phyloP scores from a whole-genome alignment of 2,113 vertebrate genomes.

The Chaetodon trifascialis region DNA sequence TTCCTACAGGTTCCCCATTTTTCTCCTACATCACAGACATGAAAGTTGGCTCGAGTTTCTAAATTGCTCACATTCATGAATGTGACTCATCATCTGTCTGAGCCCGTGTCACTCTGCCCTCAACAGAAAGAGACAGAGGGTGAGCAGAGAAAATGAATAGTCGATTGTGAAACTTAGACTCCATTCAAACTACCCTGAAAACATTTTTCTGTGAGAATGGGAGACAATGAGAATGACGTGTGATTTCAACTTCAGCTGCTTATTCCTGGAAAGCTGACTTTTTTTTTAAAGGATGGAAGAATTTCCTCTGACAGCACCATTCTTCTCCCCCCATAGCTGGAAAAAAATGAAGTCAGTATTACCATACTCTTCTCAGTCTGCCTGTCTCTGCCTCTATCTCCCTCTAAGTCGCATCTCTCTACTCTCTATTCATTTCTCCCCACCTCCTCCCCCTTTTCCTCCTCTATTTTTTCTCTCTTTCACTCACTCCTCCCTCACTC shows the following conservation, averaged over 20 bases:
- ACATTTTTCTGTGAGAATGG: constrained; percentile 14
- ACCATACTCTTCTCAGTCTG: constrained; percentile 38
- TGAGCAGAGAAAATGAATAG: constrained; percentile 12
- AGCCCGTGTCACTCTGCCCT: constrained; percentile 28
- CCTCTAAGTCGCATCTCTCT: constrained; percentile 35
- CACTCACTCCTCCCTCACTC: constrained; percentile 42
- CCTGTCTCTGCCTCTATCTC: constrained; percentile 25
- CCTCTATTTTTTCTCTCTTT: constrained; percentile 40
- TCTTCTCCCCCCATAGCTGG: constrained; percentile 12
- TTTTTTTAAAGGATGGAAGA: constrained; percentile 12
- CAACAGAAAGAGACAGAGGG: background rate
- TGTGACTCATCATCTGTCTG: constrained; percentile 31
- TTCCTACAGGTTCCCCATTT: background rate
- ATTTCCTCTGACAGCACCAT: constrained; percentile 35
- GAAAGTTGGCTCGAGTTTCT: constrained; percentile 9
- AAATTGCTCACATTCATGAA: constrained; percentile 38
- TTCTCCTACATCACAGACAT: constrained; percentile 5
- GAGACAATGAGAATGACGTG: constrained; percentile 38
- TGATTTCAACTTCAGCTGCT: constrained; percentile 51
- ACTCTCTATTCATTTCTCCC: constrained; percentile 40
- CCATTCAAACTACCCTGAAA: background rate
- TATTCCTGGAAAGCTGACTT: constrained; percentile 50
- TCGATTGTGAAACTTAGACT: constrained; percentile 8
- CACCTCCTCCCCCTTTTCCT: constrained; percentile 6
- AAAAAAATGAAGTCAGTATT: constrained; percentile 55